A percentile compares a stretch with the other conserved stretches of the same genome.
phyloP scores from a whole-genome alignment of 1,140 invertebrate species.

The Chrysomallon squamiferum region DNA sequence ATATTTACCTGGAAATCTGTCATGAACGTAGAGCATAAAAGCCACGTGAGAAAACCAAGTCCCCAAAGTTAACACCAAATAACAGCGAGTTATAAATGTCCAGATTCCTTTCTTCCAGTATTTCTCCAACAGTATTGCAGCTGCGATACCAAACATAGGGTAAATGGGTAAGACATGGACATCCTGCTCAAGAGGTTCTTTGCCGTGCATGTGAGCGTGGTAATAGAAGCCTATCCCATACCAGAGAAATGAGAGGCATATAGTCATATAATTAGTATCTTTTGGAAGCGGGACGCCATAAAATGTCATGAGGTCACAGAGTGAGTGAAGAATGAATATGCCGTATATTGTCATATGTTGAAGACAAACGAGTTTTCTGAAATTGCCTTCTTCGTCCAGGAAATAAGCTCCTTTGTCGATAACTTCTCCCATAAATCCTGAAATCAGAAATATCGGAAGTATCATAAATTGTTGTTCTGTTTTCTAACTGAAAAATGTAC shows the following conservation, averaged over 20 bases:
- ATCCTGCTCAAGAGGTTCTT: conserved; percentile 25
- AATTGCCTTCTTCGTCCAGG: conserved; percentile 19
- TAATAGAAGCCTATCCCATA: conserved; percentile 30
- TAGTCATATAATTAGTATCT: conserved; percentile 20
- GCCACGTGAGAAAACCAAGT: conserved; percentile 35
- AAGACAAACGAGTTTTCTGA: conserved; percentile 22
- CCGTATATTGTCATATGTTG: conserved; percentile 38
- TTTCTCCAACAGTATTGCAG: conserved; percentile 19
- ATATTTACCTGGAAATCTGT: conserved; percentile 26
- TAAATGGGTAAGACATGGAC: conserved; percentile 23
- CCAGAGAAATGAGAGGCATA: conserved; percentile 28
- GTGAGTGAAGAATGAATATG: conserved; percentile 26
- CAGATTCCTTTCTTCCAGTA: conserved; percentile 20
- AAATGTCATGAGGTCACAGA: conserved; percentile 25
- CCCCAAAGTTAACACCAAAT: conserved; percentile 22
- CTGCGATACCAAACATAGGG: conserved; percentile 15
- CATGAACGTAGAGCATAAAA: conserved; percentile 29
- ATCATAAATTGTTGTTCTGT: no score
- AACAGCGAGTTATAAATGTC: conserved; percentile 18
- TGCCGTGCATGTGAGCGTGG: conserved; percentile 32
- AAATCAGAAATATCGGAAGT: no score
- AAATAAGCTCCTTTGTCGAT: conserved; percentile 16
- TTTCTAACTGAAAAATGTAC: no score
- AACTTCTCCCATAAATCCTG: conserved; percentile 34
- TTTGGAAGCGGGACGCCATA: conserved; percentile 17